Conservation (phyloP, 1,140 invertebrate genomes). For the Trypoxylus dichotomus region DNA sequence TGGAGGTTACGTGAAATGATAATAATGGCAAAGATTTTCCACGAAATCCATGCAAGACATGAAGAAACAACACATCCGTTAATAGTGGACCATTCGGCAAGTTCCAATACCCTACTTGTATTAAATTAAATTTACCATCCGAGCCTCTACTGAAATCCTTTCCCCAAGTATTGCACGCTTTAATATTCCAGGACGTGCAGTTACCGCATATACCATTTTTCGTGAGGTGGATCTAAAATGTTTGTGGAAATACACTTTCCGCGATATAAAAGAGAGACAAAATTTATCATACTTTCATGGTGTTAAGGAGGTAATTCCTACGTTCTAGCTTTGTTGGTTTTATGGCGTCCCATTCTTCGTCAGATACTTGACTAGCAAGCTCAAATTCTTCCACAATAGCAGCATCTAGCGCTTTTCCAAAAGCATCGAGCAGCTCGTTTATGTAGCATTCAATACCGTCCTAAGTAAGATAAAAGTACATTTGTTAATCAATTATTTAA, state of each 20-base stretch:
- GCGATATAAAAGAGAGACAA: too few species aligned
- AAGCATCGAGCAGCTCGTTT: constrained; percentile 64
- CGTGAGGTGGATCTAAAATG: constrained; percentile 56
- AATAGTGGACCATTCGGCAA: constrained; percentile 67
- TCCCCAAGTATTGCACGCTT: constrained; percentile 71
- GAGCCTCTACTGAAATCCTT: constrained; percentile 46
- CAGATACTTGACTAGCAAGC: constrained; percentile 70
- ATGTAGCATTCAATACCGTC: constrained; percentile 63
- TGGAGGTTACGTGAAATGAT: constrained; percentile 66
- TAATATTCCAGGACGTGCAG: constrained; percentile 67
- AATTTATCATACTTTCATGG: constrained; percentile 58
- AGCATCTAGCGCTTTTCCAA: constrained; percentile 65
- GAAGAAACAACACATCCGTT: constrained; percentile 75
- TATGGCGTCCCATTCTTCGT: constrained; percentile 80
- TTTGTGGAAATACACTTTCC: background rate
- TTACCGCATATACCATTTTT: constrained; percentile 61
- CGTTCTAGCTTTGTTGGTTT: constrained; percentile 68
- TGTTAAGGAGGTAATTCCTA: constrained; percentile 61
- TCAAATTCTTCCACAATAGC: constrained; percentile 68
- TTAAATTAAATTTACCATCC: constrained; percentile 51
- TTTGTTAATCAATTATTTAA: too few species aligned
- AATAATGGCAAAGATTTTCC: constrained; percentile 69
- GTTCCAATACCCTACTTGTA: constrained; percentile 74
- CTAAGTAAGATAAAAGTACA: too few species aligned
- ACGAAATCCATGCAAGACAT: constrained; percentile 75